These are phyloP conservation scores for Oscheius onirici DNA, from an alignment of 2,888 invertebrate genomes.

Conservation along the genomic window DNA sequence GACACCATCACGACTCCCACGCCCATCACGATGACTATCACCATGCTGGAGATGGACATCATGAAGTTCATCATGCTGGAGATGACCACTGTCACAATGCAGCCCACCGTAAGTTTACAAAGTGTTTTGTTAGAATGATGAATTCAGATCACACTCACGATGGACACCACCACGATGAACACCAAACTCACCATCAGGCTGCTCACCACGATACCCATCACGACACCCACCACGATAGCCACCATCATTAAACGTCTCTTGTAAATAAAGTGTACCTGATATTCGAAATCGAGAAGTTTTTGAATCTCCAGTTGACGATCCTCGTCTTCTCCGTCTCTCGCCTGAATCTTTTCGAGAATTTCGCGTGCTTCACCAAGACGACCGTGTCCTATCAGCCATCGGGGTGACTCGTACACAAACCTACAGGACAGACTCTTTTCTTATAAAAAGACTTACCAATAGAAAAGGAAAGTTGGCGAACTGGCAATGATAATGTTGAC, in stretches of 20 bases:
- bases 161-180: not conserved
- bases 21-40: constrained; percentile 13
- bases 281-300: constrained; percentile 52
- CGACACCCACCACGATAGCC: constrained; percentile 8
- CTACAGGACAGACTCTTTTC: constrained; percentile 34
- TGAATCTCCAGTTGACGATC: constrained; percentile 49
- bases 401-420: constrained; percentile 64
- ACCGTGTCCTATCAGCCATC: constrained; percentile 65
- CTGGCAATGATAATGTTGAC: constrained; percentile 53
- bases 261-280: constrained; percentile 37
- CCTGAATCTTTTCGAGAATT: constrained; percentile 55
- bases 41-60: constrained; percentile 12
- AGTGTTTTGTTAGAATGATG: not conserved
- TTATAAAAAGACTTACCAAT: constrained; percentile 40
- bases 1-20: constrained; percentile 19
- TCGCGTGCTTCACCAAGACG: constrained; percentile 59
- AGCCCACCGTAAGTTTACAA: constrained; percentile 1
- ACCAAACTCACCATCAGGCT: constrained; percentile 4
- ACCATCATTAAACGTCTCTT: not conserved
- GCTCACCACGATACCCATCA: constrained; percentile 22
- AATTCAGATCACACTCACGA: not conserved
- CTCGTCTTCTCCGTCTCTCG: constrained; percentile 45
- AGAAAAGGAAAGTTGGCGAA: constrained; percentile 58
- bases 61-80: constrained; percentile 15
- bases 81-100: constrained; percentile 1